Evolutionary conservation across 2,888 invertebrate genomes (phyloP).

Genomic region (Argyresthia albistria): DNA sequence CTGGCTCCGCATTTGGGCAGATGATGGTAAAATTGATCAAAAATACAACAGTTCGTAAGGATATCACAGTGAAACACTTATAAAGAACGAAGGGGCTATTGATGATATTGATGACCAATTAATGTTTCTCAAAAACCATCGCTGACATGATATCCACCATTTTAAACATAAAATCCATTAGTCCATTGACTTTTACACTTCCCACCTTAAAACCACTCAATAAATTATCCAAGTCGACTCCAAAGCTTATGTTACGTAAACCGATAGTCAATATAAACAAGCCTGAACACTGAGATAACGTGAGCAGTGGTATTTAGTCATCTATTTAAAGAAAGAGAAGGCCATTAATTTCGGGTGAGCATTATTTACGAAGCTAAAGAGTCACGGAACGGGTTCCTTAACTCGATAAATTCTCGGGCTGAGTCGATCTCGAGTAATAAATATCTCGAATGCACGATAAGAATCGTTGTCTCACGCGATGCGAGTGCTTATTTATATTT

Average conservation of each 20-base stretch:
- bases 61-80: no score
- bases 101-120: no score
- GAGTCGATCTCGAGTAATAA: slow-evolving; percentile 51
- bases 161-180: no score
- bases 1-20: no score
- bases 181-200: no score
- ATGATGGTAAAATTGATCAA: no score
- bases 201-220: not conserved
- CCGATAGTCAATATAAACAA: slow-evolving; percentile 45
- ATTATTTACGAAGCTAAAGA: slow-evolving; percentile 67
- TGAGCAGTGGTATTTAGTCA: slow-evolving; percentile 62
- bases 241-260: slow-evolving; percentile 57
- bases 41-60: no score
- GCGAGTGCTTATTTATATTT: slow-evolving; percentile 46
- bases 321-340: slow-evolving; percentile 65
- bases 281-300: slow-evolving; percentile 49
- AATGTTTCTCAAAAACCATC: no score
- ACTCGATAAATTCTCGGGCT: slow-evolving; percentile 49
- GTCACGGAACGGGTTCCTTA: slow-evolving; percentile 65
- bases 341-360: slow-evolving; percentile 59
- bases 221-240: slow-evolving; percentile 29
- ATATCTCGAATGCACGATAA: slow-evolving; percentile 65
- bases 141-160: no score
- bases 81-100: no score
- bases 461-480: slow-evolving; percentile 68